Base-by-base conservation (phyloP, 2,797 vertebrate species). In the Macroramphosus scolopax region DNA sequence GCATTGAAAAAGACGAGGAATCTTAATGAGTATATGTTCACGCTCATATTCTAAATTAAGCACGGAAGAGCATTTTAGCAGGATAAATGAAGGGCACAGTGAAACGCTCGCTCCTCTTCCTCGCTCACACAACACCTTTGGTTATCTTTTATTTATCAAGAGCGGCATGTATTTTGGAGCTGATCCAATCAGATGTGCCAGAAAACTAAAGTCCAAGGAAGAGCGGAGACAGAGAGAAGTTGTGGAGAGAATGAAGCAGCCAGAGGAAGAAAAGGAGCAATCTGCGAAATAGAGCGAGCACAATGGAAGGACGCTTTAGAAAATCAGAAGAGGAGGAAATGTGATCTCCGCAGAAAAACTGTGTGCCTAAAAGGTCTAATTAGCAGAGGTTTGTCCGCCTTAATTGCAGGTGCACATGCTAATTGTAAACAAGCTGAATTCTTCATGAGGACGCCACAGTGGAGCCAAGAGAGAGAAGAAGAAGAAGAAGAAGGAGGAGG, bases 341-440 rank as follows among this genome's bases (percentile, higher is more conserved):
- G 50, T 47, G 53, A 60, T 52, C 48, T 47, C 47, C 49, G 49
- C 47, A 56, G 65, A 20, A 58, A 74, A 65, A 18, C 79, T 58
- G 44, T 73, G 65, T 65, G n/a, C n/a, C 60, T 82, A 68, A 88
- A 81, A 80, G 79, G 64, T 83, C 75, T 88, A 87, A 91, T 91
- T 87, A 89, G 34, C 67, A 79, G 77, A 77, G 77, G 78, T 83
- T 89, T 89, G 89, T 87, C 86, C 84, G 81, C 63, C 52, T 70
- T 88, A 90, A 91, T 89, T 88, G 87, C 87, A 88, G 87, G 85
- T 86, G 83, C 80, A 80, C 75, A 81, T 75, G 72, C 70, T 88
- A 88, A 89, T 88, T 87, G 87, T 87, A 81, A 90, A 87, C 56
- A 51, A 68, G 73, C 61, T 76, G 72, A 80, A 75, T 78, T 73